These are phyloP conservation scores for Brachionus rotundiformis DNA, from an alignment of 1,140 invertebrate species.

Conservation along the genomic window DNA sequence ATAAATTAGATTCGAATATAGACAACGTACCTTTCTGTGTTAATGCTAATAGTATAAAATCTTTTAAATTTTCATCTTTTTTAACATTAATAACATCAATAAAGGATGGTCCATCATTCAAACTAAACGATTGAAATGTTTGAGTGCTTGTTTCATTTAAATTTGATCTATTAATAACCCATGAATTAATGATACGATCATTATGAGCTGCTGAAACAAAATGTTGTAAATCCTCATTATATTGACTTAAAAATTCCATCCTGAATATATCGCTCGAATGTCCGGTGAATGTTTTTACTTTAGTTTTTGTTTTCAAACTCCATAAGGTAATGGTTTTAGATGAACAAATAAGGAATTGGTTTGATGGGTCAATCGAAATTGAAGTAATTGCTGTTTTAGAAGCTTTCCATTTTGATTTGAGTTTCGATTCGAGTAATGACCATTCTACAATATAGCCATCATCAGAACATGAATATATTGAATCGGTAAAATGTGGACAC, in stretches of 20 bases:
- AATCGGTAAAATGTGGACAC: slow-evolving; percentile 58
- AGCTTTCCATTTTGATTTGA: slow-evolving; percentile 70
- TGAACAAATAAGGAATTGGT: slow-evolving; percentile 70
- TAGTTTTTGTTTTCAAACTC: slow-evolving; percentile 68
- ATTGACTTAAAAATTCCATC: slow-evolving; percentile 58
- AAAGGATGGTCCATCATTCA: slow-evolving; percentile 70
- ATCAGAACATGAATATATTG: slow-evolving; percentile 67
- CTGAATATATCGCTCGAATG: slow-evolving; percentile 70
- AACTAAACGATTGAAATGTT: slow-evolving; percentile 66
- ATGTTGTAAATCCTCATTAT: slow-evolving; percentile 60
- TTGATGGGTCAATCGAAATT: slow-evolving; percentile 68
- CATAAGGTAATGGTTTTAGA: slow-evolving; percentile 71
- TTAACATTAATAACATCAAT: slow-evolving; percentile 54
- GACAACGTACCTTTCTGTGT: slow-evolving; percentile 25
- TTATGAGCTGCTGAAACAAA: slow-evolving; percentile 69
- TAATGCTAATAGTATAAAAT: not conserved
- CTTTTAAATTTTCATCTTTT: slow-evolving; percentile 57
- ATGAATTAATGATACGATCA: slow-evolving; percentile 69
- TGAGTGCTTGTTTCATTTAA: slow-evolving; percentile 56
- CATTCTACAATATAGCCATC: slow-evolving; percentile 66
- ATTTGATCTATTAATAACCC: slow-evolving; percentile 62
- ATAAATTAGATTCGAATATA: not conserved
- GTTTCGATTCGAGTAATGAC: slow-evolving; percentile 61
- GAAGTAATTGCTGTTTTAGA: slow-evolving; percentile 71
- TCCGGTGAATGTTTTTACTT: slow-evolving; percentile 70